phyloP scores from a whole-genome alignment of 2,113 vertebrate genomes.

The Ptilonorhynchus violaceus region DNA sequence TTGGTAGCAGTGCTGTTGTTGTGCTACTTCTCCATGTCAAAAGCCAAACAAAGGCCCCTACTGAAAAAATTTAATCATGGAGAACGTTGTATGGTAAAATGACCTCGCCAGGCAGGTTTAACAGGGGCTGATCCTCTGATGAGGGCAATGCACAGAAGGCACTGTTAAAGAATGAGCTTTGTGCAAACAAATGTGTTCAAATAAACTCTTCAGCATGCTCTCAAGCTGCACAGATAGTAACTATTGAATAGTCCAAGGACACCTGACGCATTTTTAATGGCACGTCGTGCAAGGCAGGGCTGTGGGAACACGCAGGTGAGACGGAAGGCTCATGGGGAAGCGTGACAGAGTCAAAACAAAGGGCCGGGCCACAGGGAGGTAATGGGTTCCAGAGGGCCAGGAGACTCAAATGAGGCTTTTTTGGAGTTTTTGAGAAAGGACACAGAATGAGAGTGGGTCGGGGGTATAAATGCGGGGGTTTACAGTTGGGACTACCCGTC shows the following conservation, averaged over 20 bases:
- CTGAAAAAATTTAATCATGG: not conserved
- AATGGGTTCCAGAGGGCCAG: not conserved
- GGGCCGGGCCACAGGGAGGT: not conserved
- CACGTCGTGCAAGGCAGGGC: not conserved
- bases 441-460: not conserved
- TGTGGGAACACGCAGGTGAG: not conserved
- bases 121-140: not conserved
- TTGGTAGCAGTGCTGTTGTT: not conserved
- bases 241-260: not conserved
- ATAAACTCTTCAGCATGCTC: not conserved
- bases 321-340: accelerated
- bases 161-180: not conserved
- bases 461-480: not conserved
- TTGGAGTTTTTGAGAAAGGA: not conserved
- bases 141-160: not conserved
- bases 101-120: not conserved
- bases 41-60: not conserved
- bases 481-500: not conserved
- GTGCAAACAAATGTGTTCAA: not conserved
- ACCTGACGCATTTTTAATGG: accelerated
- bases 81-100: not conserved
- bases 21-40: not conserved
- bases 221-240: not conserved
- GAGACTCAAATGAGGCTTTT: not conserved
- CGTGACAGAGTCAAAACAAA: accelerated